These are phyloP conservation scores for Peromyscus leucopus DNA, from an alignment of 2,113 vertebrate species.

Conservation along the genomic window DNA sequence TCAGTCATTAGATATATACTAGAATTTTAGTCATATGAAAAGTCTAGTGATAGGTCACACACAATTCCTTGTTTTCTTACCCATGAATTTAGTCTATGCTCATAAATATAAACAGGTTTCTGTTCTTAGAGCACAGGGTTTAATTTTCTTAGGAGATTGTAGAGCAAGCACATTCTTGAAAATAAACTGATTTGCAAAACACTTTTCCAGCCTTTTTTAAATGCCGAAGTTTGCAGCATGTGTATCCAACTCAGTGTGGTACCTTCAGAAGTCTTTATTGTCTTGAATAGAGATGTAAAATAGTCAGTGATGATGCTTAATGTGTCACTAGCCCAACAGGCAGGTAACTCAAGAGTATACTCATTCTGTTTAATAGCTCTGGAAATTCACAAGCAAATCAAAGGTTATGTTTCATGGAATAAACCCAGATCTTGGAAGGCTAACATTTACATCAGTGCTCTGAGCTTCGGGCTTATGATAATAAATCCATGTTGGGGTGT, in stretches of 20 bases:
- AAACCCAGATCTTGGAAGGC: not conserved
- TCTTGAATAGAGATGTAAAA: conserved; percentile 36
- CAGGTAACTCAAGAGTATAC: conserved; percentile 52
- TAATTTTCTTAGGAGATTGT: conserved; percentile 19
- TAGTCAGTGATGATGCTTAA: conserved; percentile 42
- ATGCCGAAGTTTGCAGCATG: not conserved
- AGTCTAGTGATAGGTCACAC: not conserved
- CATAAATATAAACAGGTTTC: conserved; percentile 35
- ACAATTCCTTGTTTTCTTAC: not conserved
- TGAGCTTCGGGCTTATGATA: conserved; percentile 31
- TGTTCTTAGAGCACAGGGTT: conserved; percentile 10
- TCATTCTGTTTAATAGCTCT: conserved; percentile 66
- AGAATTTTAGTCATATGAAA: not conserved
- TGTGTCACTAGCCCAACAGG: conserved; percentile 59
- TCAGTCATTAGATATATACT: not conserved
- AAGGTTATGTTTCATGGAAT: not conserved
- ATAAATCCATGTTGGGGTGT: not conserved
- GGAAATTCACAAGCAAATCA: conserved; percentile 62
- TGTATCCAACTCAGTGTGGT: conserved; percentile 4
- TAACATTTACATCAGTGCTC: not conserved
- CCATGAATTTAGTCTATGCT: not conserved
- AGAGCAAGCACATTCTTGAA: conserved; percentile 1
- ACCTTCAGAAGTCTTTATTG: conserved; percentile 44
- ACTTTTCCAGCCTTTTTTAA: conserved; percentile 20
- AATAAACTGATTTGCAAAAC: conserved; percentile 44